Conservation (phyloP, 1,140 invertebrate species). For the Cheumatopsyche charites region DNA sequence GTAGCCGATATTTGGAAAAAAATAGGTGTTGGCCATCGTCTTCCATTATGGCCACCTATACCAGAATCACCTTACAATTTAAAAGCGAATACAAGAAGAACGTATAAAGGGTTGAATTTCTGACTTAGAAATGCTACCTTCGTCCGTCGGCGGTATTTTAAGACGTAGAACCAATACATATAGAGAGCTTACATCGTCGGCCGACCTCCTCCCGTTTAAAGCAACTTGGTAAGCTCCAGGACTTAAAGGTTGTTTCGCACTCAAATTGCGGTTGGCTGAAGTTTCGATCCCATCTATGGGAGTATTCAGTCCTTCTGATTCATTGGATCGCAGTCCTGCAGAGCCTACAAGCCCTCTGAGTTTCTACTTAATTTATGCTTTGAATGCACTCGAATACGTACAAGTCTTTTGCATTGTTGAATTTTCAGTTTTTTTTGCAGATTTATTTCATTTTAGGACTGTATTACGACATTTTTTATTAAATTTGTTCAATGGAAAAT, state of each 20-base stretch:
- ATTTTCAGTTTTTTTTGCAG: too few species aligned
- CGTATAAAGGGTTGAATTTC: background rate
- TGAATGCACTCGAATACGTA: too few species aligned
- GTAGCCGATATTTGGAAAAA: too few species aligned
- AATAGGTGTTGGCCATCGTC: too few species aligned
- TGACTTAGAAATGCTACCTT: slow-evolving; percentile 26
- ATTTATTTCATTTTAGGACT: too few species aligned
- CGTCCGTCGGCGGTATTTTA: slow-evolving; percentile 17
- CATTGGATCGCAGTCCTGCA: slow-evolving; percentile 8
- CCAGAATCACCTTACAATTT: too few species aligned
- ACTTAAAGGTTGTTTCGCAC: slow-evolving; percentile 37
- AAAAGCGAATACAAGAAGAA: slow-evolving; percentile 21
- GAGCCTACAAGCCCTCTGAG: background rate
- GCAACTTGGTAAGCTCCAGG: slow-evolving; percentile 31
- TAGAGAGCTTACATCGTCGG: slow-evolving; percentile 28
- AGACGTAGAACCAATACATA: slow-evolving; percentile 30
- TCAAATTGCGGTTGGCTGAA: slow-evolving; percentile 33
- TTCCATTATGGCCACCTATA: too few species aligned
- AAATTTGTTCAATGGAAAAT: too few species aligned
- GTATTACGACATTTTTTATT: too few species aligned
- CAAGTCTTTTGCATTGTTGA: too few species aligned
- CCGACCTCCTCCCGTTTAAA: slow-evolving; percentile 14
- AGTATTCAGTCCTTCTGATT: slow-evolving; percentile 18
- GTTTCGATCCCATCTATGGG: slow-evolving; percentile 23
- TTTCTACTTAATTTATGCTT: too few species aligned